Conservation (phyloP, 2,797 vertebrate species). For the Gallinago stenura region DNA sequence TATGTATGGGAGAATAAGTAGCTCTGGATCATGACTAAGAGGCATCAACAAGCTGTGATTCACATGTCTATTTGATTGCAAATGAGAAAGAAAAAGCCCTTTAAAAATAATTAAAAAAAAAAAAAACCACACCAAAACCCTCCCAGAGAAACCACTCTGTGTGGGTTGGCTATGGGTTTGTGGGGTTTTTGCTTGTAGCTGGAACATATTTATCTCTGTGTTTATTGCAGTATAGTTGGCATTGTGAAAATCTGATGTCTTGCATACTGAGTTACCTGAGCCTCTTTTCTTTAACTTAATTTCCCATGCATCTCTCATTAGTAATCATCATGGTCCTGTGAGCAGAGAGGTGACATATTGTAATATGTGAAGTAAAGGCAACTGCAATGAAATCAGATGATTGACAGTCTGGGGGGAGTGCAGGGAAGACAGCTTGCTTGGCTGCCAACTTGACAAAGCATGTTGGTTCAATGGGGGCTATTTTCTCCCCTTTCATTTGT, state of each 20-base stretch:
- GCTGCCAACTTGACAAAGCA: neutral
- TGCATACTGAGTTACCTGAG: neutral
- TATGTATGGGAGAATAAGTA: neutral
- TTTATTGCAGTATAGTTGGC: neutral
- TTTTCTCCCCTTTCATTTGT: neutral
- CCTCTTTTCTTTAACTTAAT: neutral
- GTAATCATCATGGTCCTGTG: neutral
- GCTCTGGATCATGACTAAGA: neutral
- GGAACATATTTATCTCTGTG: neutral
- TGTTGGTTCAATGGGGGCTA: neutral
- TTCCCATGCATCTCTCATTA: neutral
- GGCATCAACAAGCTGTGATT: neutral
- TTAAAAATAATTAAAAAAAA: neutral
- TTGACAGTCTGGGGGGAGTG: neutral
- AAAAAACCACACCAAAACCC: neutral
- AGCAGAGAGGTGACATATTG: neutral
- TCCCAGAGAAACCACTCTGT: neutral
- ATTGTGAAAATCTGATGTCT: neutral
- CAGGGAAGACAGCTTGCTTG: neutral
- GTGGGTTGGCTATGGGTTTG: neutral
- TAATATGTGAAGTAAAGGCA: neutral
- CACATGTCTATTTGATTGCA: neutral
- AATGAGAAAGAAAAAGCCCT: neutral
- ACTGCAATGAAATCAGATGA: neutral
- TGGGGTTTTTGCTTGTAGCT: neutral